Percentiles rank a stretch among this genome's conserved stretches.
Evolutionary conservation across 2,113 vertebrate genomes (phyloP).

Genomic region (crab-eating macaque (Macaca fascicularis)): T2T-MFA8v1.1 NC_088379.1:189646501-189647000

Average conservation of each 20-base stretch:
- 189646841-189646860: not conserved
- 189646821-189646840: not conserved
- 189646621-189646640: not conserved
- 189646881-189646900: not conserved
- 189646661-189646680: not conserved
- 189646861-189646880: conserved; percentile 7
- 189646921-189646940: not conserved
- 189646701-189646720: not conserved
- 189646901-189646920: not conserved
- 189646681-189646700: not conserved
- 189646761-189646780: not conserved
- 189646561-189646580: not conserved
- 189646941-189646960: conserved; percentile 41
- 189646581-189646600: not conserved
- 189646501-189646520: not conserved
- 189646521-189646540: not conserved
- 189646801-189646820: not conserved
- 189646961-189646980: not conserved
- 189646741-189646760: not conserved
- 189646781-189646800: not conserved
- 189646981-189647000: conserved; percentile 11
- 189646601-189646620: not conserved
- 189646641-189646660: not conserved
- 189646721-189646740: not conserved
- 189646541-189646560: not conserved